Conservation (phyloP, 2,113 vertebrate species). For the human (Homo sapiens) region GRCh38 chr20:13339501-13340000, state of each 20-base stretch:
- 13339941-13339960: background rate
- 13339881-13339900: background rate
- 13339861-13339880: background rate
- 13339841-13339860: background rate
- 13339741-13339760: background rate
- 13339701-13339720: background rate
- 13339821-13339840: background rate
- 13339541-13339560: background rate
- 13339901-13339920: background rate
- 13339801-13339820: background rate
- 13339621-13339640: background rate
- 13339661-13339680: background rate
- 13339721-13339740: background rate
- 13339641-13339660: background rate
- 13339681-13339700: background rate
- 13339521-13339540: background rate
- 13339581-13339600: background rate
- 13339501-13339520: conserved; percentile 47
- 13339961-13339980: background rate
- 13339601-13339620: background rate
- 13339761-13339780: background rate
- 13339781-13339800: background rate
- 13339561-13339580: conserved; percentile 37
- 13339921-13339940: conserved; percentile 15
- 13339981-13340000: background rate